Base-by-base conservation (phyloP, 2,797 vertebrate species). In the Dipus sagitta region DNA sequence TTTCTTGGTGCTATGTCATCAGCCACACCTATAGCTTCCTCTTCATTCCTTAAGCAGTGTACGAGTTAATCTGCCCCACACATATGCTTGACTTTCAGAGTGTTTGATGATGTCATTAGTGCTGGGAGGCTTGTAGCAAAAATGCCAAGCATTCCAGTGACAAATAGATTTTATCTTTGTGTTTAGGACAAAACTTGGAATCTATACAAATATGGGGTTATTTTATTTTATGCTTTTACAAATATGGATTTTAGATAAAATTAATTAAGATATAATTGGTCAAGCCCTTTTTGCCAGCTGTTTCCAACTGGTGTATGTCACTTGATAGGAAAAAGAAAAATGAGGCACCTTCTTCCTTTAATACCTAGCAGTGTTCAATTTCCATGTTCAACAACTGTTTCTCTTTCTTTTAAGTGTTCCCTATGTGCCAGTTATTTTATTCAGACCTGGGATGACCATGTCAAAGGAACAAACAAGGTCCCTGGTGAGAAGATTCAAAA, bases 1-100 rank as follows among this genome's bases (percentile, higher is more conserved):
- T 94, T 76, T 90, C 88, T 97, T 97, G 95, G 52, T 96, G 92
- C 93, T 95, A 84, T 96, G 95, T 90, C 95, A 97, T 97, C 94
- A 95, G 96, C 96, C 96, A 92, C 74, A 92, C 93, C 74, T 96
- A 11, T 3, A 92, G 62, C 82, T 93, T 92, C 95, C 86, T 92
- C 30, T 26, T 86, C 94, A 94, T 96, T 97, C 78, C 65, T 68
- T 88, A 81, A 94, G 94, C 96, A 93, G 95, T 96, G 91, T 94
- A 79, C 81, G 58, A 78, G 91, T 95, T 97, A 93, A 90, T 96
- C 82, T 81, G 18, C 71, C 60, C 21, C 80, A 74, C n/a, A 74
- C 7, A 23, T 52, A 84, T 58, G 32, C 26, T 81, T 88, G 54
- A 30, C 34, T 75, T 86, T 92, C 52, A 91, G 38, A 81, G n/a